Evolutionary conservation across 2,113 vertebrate species (phyloP).

Genomic region (Procapra przewalskii): DNA sequence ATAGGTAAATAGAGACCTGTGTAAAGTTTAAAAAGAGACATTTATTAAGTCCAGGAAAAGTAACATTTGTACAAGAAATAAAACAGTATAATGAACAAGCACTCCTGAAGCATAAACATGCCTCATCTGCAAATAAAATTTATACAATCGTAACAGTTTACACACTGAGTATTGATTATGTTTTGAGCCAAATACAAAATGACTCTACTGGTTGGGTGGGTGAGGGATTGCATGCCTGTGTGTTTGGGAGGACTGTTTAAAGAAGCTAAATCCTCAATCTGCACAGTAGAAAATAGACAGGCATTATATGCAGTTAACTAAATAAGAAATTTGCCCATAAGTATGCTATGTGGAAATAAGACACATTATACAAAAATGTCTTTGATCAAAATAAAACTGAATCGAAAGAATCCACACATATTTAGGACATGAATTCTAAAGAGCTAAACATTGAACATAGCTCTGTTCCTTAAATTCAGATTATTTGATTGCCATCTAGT

Average conservation of each 20-base stretch:
- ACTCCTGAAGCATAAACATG: background rate
- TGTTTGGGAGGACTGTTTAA: background rate
- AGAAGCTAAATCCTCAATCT: background rate
- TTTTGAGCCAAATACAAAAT: background rate
- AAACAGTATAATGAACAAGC: background rate
- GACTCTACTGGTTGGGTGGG: background rate
- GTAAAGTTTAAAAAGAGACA: background rate
- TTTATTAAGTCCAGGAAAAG: background rate
- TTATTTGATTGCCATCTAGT: background rate
- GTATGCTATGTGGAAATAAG: background rate
- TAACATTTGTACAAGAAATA: background rate
- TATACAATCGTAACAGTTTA: background rate
- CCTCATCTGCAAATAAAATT: background rate
- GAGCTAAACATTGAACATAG: background rate
- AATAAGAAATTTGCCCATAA: background rate
- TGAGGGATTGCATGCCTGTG: background rate
- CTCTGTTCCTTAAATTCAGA: background rate
- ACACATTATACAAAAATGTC: background rate
- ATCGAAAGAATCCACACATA: background rate
- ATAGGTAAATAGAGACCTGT: background rate
- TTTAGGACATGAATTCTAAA: background rate
- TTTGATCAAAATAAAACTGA: conserved; percentile 16
- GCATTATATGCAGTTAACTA: background rate
- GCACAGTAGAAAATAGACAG: background rate
- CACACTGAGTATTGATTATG: background rate